Evolutionary conservation across 2,888 invertebrate genomes (phyloP).

Genomic region (Agonopterix alstromeriana): DNA sequence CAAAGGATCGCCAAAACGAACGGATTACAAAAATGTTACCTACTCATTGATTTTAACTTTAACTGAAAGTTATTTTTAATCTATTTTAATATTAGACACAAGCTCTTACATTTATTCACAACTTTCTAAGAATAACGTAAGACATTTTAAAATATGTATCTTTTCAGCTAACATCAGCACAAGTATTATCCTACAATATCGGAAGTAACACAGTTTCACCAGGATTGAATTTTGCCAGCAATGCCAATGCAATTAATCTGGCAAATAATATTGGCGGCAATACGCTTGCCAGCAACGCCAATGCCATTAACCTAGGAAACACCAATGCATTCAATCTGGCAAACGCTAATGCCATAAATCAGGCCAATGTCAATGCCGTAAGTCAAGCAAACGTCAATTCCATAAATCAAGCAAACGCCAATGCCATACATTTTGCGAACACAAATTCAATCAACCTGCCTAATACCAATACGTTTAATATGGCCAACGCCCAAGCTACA

Average conservation of each 20-base stretch:
- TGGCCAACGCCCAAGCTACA: neutral
- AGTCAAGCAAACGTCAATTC: neutral
- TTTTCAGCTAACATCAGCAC: no score
- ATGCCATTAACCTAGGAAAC: neutral
- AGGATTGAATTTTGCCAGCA: neutral
- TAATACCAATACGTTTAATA: neutral
- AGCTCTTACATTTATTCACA: no score
- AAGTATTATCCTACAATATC: neutral
- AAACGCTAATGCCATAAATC: neutral
- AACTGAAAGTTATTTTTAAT: no score
- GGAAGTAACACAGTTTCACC: neutral
- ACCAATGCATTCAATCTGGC: neutral
- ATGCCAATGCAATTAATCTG: neutral
- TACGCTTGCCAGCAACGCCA: neutral
- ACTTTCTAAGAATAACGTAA: no score
- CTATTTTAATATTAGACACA: no score
- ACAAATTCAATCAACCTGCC: neutral
- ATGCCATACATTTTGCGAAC: neutral
- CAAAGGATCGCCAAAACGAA: no score
- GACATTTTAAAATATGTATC: no score
- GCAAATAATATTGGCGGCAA: neutral
- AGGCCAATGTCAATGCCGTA: neutral
- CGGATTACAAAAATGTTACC: no score
- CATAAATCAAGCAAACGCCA: neutral
- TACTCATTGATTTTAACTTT: no score